Evolutionary conservation across 2,797 vertebrate species (phyloP), one percentile per base, ranked within the genome.

Genomic region (Acipenser oxyrinchus): DNA sequence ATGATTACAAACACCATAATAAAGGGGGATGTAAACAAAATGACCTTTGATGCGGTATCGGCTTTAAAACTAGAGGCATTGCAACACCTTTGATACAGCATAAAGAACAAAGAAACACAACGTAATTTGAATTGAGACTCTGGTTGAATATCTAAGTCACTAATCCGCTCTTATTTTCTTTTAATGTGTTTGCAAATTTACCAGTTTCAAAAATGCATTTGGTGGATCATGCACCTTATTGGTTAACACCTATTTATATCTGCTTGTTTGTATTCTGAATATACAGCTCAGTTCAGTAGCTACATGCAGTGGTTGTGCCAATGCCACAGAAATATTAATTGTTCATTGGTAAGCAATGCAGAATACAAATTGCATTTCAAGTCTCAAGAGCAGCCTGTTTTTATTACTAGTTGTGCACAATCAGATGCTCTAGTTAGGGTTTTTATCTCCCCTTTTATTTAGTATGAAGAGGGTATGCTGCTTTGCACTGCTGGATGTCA

Each of bases 211-310:
- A 37, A 37, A 37, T 37, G 4, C 18, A 18, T 18, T 18, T 18
- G 18, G 18, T 18, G 18, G 18, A 18, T 18, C 18, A 18, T 18
- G 55, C 13, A 10, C 55, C 12, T 58, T n/a, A 58, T 11, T 11
- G 11, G 60, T 62, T 62, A 62, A 62, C 70, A 72, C 60, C 65
- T 49, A 69, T 72, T 65, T 68, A 60, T 77, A 74, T 72, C 13
- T 51, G 72, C 58, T 69, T 78, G 79, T 78, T 78, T 72, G 67
- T 76, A 78, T 68, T 68, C 63, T 60, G 63, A 72, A 80, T 74
- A 71, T 76, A 71, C 69, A 68, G 23, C 23, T 37, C 76, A 76
- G 74, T 78, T 74, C 75, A 74, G 72, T 75, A 71, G 70, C 70
- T 61, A 64, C 71, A 75, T 72, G 73, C 64, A 65, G 63, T 67